These are phyloP conservation scores for Sisyra terminalis DNA, from an alignment of 2,888 invertebrate genomes.

Conservation along the genomic window DNA sequence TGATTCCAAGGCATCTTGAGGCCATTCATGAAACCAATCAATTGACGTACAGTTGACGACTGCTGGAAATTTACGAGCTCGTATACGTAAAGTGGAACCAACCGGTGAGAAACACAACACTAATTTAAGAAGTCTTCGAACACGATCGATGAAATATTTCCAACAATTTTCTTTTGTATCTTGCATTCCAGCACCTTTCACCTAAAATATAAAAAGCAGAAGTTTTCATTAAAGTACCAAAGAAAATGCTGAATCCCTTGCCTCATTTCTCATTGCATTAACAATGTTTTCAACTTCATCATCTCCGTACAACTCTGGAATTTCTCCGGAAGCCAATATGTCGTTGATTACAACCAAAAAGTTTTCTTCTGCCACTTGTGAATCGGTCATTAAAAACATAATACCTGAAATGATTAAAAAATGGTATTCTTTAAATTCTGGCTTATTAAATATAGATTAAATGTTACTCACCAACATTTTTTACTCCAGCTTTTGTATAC, in stretches of 20 bases:
- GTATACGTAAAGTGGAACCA: conserved; percentile 69
- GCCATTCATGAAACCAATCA: conserved; percentile 97
- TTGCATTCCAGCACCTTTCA: conserved; percentile 62
- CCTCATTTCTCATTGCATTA: conserved; percentile 55
- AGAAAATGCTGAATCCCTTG: background rate
- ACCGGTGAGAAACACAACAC: conserved; percentile 92
- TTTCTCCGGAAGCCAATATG: conserved; percentile 84
- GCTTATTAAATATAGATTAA: background rate
- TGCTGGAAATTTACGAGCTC: conserved; percentile 87
- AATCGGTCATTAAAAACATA: conserved; percentile 86
- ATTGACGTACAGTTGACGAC: conserved; percentile 85
- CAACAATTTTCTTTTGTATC: conserved; percentile 89
- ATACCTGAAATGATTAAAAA: conserved; percentile 43
- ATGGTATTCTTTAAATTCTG: background rate
- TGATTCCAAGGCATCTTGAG: conserved; percentile 74
- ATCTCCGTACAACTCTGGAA: conserved; percentile 76
- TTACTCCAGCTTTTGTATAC: conserved; percentile 78
- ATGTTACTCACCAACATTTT: conserved; percentile 39
- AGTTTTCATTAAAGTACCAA: background rate
- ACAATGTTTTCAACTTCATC: conserved; percentile 83
- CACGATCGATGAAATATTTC: conserved; percentile 86
- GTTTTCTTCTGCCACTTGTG: conserved; percentile 79
- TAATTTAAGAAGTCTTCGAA: conserved; percentile 57
- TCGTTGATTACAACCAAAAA: conserved; percentile 89
- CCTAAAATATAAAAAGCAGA: conserved; percentile 25